These are phyloP conservation scores for Sweltsa coloradensis DNA, from an alignment of 1,140 invertebrate genomes.

Conservation along the genomic window DNA sequence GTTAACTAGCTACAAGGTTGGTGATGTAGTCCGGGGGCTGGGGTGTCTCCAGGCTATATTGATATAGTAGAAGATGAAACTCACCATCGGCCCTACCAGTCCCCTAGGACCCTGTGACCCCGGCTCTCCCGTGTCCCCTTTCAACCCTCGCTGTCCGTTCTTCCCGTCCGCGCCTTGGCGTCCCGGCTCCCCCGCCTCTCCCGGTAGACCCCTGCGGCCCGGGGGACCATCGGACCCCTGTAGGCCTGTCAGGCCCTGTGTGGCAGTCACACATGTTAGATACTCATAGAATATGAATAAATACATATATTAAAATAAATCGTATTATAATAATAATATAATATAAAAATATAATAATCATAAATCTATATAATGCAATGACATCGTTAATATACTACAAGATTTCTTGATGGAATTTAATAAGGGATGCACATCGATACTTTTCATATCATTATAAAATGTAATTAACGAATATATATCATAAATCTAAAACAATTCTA, in stretches of 20 bases:
- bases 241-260: constrained; percentile 1
- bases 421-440: too few relatives aligned
- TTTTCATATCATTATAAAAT: too few relatives aligned
- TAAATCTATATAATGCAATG: too few relatives aligned
- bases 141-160: constrained; percentile 15
- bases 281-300: too few relatives aligned
- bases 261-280: background rate
- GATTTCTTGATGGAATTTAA: too few relatives aligned
- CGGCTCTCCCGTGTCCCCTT: constrained; percentile 20
- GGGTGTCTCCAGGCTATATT: constrained; percentile 17
- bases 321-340: constrained; percentile 1
- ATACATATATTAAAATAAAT: too few relatives aligned
- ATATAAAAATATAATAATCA: too few relatives aligned
- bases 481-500: too few relatives aligned
- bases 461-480: too few relatives aligned
- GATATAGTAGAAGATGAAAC: background rate
- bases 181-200: constrained; percentile 19
- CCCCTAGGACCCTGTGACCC: constrained; percentile 27
- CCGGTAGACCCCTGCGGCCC: constrained; percentile 24
- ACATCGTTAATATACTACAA: too few relatives aligned
- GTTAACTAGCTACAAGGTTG: too few relatives aligned
- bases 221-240: constrained; percentile 22
- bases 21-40: too few relatives aligned
- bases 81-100: constrained; percentile 22
- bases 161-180: constrained; percentile 12